phyloP scores from a whole-genome alignment of 2,113 vertebrate species.

The Pica pica region DNA sequence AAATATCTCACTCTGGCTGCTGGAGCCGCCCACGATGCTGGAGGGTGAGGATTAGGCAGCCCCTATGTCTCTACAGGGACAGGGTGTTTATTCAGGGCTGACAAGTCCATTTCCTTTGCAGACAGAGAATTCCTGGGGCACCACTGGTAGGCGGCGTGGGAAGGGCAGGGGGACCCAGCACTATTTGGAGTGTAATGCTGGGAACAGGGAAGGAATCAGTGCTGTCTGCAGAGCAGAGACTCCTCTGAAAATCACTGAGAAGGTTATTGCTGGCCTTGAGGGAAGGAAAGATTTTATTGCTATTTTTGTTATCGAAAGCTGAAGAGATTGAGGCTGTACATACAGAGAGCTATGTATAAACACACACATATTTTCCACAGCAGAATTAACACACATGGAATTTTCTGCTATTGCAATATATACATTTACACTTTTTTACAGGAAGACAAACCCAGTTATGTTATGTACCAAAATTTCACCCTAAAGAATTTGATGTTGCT shows the following conservation, averaged over 20 bases:
- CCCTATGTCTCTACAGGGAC: not conserved
- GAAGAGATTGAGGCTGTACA: not conserved
- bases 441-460: not conserved
- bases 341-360: not conserved
- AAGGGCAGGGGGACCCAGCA: not conserved
- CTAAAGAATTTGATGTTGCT: not conserved
- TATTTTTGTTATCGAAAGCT: not conserved
- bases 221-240: not conserved
- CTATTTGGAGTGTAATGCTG: not conserved
- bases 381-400: not conserved
- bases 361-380: not conserved
- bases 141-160: accelerated
- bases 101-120: not conserved
- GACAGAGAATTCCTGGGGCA: not conserved
- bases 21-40: not conserved
- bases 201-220: not conserved
- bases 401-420: not conserved
- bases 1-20: not conserved
- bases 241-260: not conserved
- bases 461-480: not conserved
- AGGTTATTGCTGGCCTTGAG: conserved; percentile 16
- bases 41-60: not conserved
- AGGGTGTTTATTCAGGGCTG: not conserved
- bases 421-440: not conserved
- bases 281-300: conserved; percentile 9